Percentiles rank a stretch among this genome's conserved stretches.
Evolutionary conservation across 2,113 vertebrate species (phyloP).

Genomic region (Tyrannus savana): DNA sequence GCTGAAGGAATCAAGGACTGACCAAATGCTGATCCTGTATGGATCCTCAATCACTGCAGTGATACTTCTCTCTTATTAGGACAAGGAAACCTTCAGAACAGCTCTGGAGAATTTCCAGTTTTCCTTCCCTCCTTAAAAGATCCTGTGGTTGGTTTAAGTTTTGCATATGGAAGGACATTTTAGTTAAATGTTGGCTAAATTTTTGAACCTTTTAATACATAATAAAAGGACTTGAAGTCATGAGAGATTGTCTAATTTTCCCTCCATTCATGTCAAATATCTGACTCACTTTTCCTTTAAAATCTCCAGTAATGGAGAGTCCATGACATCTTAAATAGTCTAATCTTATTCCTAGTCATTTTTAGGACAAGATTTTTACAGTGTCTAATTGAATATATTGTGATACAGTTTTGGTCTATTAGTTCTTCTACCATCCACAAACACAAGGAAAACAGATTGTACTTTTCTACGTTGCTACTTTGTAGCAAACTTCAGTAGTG

Average conservation of each 20-base stretch:
- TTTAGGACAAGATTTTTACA: background rate
- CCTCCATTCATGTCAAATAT: background rate
- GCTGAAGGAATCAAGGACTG: background rate
- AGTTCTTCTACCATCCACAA: background rate
- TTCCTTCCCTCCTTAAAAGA: fast-evolving
- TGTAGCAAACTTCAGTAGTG: background rate
- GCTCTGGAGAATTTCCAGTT: background rate
- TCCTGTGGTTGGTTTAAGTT: background rate
- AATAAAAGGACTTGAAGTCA: background rate
- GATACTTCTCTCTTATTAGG: background rate
- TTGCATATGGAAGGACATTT: background rate
- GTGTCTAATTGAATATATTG: background rate
- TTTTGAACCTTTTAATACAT: background rate
- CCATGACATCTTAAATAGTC: background rate
- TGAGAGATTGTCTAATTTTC: background rate
- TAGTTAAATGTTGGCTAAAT: background rate
- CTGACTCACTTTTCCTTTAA: background rate
- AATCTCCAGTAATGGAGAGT: background rate
- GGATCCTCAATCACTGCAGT: background rate
- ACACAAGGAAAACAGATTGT: background rate
- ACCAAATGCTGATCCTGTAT: background rate
- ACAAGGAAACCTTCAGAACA: background rate
- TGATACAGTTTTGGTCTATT: background rate
- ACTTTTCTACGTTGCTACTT: background rate
- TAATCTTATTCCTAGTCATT: background rate